Evolutionary conservation across 2,797 vertebrate genomes (phyloP).

Genomic region (Sternotherus odoratus): DNA sequence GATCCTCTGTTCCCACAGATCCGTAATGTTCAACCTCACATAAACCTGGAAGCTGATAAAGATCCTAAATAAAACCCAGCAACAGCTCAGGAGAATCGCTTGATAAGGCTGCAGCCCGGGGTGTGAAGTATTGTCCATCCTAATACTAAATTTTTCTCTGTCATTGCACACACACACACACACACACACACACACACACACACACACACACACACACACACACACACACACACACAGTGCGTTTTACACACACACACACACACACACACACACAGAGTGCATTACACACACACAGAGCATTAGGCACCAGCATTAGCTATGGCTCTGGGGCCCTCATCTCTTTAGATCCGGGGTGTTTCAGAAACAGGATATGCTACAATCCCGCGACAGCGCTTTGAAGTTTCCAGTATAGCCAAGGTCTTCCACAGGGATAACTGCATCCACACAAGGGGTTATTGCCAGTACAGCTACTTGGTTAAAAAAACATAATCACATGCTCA

Average conservation of each 20-base stretch:
- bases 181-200: background rate
- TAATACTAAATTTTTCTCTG: conserved; percentile 58
- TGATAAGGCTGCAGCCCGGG: conserved; percentile 55
- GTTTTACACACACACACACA: background rate
- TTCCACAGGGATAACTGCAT: background rate
- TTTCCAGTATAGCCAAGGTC: too few relatives aligned
- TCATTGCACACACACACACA: background rate
- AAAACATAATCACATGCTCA: background rate
- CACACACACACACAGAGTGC: background rate
- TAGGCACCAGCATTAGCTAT: background rate
- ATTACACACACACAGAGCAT: background rate
- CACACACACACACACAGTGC: background rate
- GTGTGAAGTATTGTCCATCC: conserved; percentile 64
- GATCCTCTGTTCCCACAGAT: rapidly evolving
- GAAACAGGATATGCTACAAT: background rate
- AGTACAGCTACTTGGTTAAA: background rate
- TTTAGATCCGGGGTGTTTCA: background rate
- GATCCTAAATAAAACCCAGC: rapidly evolving
- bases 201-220: background rate
- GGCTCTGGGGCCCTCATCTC: background rate
- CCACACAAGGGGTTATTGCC: background rate
- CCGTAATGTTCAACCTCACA: background rate
- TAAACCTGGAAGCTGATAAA: background rate
- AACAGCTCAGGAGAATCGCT: conserved; percentile 12
- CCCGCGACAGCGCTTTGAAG: too few relatives aligned